Evolutionary conservation across 2,797 vertebrate genomes (phyloP).

Genomic region (Adrianichthys oophorus): DNA sequence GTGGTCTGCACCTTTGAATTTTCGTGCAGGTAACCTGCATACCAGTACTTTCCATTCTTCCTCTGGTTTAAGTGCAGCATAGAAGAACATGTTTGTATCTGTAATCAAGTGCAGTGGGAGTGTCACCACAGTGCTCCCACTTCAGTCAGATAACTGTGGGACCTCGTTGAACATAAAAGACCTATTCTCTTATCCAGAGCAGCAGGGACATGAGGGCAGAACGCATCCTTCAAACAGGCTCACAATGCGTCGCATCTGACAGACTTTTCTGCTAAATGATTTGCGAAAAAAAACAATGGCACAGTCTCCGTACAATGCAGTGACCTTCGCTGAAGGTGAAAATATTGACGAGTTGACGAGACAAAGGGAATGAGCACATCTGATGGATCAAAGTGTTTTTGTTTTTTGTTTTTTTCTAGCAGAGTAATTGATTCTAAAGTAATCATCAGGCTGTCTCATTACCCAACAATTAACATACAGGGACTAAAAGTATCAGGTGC

Average conservation of each 20-base stretch:
- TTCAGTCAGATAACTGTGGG: slow-evolving; percentile 29
- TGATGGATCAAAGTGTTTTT: slow-evolving; percentile 10
- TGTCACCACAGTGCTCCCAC: slow-evolving; percentile 16
- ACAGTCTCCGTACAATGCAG: not conserved
- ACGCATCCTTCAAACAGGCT: not conserved
- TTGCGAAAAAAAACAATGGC: slow-evolving; percentile 19
- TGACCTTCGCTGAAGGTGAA: slow-evolving; percentile 39
- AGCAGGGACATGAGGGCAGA: slow-evolving; percentile 5
- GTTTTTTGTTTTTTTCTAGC: slow-evolving; percentile 21
- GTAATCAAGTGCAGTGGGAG: slow-evolving; percentile 33
- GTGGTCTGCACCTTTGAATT: no score
- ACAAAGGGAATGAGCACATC: slow-evolving; percentile 28
- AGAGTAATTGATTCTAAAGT: slow-evolving; percentile 50
- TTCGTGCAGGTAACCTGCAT: no score
- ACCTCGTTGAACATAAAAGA: slow-evolving; percentile 34
- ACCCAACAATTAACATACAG: slow-evolving; percentile 45
- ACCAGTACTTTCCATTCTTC: slow-evolving; percentile 7
- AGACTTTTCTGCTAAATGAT: slow-evolving; percentile 17
- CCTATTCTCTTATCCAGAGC: slow-evolving; percentile 23
- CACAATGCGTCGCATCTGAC: slow-evolving; percentile 6
- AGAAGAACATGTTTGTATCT: slow-evolving; percentile 30
- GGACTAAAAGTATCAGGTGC: slow-evolving; percentile 33
- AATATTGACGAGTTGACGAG: slow-evolving; percentile 14
- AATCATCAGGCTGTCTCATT: slow-evolving; percentile 52
- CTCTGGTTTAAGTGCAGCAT: slow-evolving; percentile 16